A percentile compares a stretch with the other conserved stretches of the same genome.
phyloP scores from a whole-genome alignment of 2,888 invertebrate genomes.

The Drosophila neutralis region DNA sequence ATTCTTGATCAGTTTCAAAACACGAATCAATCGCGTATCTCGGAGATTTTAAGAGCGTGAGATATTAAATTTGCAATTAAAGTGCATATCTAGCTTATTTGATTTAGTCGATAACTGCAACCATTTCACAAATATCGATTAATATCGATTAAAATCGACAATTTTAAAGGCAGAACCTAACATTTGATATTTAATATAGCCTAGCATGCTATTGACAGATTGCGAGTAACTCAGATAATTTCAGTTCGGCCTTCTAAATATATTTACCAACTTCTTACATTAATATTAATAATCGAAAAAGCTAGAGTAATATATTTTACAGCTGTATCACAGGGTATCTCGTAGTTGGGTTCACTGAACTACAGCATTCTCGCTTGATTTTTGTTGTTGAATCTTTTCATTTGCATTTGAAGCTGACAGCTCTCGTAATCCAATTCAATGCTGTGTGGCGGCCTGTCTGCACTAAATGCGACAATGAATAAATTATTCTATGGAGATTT shows the following conservation, averaged over 20 bases:
- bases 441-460: not conserved
- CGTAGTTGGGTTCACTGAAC: not conserved
- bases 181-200: not conserved
- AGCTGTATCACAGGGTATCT: not conserved
- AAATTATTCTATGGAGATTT: constrained; percentile 12
- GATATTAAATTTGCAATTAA: not conserved
- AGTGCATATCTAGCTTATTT: not conserved
- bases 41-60: not conserved
- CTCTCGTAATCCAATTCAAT: constrained; percentile 2
- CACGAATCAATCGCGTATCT: not conserved
- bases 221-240: too few relatives aligned
- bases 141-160: not conserved
- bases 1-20: not conserved
- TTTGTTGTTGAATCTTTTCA: constrained; percentile 6
- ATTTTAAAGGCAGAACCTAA: not conserved
- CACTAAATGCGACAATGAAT: constrained; percentile 55
- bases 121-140: not conserved
- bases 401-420: constrained; percentile 36
- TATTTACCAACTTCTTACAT: too few relatives aligned
- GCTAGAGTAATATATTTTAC: not conserved
- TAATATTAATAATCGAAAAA: not conserved
- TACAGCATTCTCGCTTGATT: not conserved
- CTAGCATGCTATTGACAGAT: not conserved
- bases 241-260: not conserved
- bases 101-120: not conserved